Base-by-base conservation (phyloP, 2,113 vertebrate species). In the Daboia siamensis region DNA sequence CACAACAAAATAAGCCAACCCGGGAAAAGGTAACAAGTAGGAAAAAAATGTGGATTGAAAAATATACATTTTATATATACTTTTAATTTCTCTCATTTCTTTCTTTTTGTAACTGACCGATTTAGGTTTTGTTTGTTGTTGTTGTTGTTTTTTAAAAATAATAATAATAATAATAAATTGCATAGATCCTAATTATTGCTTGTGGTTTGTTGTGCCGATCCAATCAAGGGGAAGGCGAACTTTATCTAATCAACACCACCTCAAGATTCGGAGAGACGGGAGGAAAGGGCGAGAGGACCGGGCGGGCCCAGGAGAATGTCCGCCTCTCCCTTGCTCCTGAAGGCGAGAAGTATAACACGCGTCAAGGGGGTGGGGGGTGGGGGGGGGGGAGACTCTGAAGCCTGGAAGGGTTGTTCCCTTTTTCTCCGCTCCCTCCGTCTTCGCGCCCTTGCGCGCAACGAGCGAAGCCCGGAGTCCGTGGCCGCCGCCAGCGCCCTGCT, bases 171-270 rank as follows among this genome's bases (percentile, higher is more conserved):
- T 1, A 48, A 48, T 1, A 54, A 88, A 99, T 99, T 99, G 98
- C 98, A 99, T 99, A 99, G 98, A 98, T 99, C 98, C 98, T 98
- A 98, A 99, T 99, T 99, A 99, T 99, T 99, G 98, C 98, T 99
- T 96, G 97, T 97, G 97, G 97, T 98, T 98, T 98, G 98, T 98
- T 97, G 97, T 97, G 97, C 97, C 97, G 97, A 98, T 98, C 97
- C 97, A 96, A 98, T 96, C 48, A 95, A 97, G 97, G 97, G 97
- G n/a, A 56, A 52, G 97, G 97, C 95, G 97, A 97, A 97, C 96
- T 97, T 96, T 94, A 94, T 94, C 97, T 96, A 97, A 56, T 95
- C 97, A 94, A 95, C 97, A 91, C 96, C 97, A 95, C 46, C 48
- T 51, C 94, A 48, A 95, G 95, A 95, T 97, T 96, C 54, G 96